Conservation (phyloP, 2,888 invertebrate genomes). For the Sinhomidia bicolor region DNA sequence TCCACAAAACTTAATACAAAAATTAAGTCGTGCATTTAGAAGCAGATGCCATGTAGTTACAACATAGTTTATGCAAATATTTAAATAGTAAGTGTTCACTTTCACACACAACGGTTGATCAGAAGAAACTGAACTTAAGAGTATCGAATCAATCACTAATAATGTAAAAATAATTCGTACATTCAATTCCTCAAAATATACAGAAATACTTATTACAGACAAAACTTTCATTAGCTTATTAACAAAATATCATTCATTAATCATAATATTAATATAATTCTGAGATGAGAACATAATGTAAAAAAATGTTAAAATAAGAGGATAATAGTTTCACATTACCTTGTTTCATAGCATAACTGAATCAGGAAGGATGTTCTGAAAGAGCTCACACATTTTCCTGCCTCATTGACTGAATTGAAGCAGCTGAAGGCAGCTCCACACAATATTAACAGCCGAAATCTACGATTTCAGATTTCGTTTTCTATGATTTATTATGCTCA, state of each 20-base stretch:
- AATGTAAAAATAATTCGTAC: background rate
- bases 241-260: background rate
- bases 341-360: conserved; percentile 61
- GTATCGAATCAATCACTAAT: background rate
- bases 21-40: background rate
- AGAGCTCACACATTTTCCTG: conserved; percentile 66
- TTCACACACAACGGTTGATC: background rate
- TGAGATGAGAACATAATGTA: background rate
- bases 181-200: background rate
- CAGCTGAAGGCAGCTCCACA: conserved; percentile 74
- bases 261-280: background rate
- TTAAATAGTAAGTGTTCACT: background rate
- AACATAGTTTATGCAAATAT: no score
- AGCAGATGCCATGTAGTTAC: background rate
- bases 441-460: conserved; percentile 69
- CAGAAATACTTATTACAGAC: background rate
- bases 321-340: conserved; percentile 64
- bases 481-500: conserved; percentile 44
- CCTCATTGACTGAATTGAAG: conserved; percentile 59
- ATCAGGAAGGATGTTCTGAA: conserved; percentile 63
- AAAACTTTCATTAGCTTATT: background rate
- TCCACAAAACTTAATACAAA: background rate
- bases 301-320: conserved; percentile 43
- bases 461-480: conserved; percentile 69
- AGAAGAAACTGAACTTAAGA: background rate